A percentile compares a stretch with the other conserved stretches of the same genome.
phyloP scores from a whole-genome alignment of 1,140 invertebrate genomes.

The Stegodyphus mimosarum region DNA sequence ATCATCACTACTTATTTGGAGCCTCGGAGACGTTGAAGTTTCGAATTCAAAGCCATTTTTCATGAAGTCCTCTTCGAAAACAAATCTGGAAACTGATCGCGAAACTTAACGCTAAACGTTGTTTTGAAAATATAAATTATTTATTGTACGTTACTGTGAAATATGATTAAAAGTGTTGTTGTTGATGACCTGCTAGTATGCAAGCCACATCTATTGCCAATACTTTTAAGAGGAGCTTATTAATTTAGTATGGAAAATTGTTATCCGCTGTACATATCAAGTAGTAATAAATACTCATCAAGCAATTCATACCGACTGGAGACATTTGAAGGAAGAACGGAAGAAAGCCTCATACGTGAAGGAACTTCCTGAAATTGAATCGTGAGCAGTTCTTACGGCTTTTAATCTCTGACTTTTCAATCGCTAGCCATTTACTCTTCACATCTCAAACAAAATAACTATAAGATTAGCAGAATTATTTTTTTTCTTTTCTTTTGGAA shows the following conservation, averaged over 20 bases:
- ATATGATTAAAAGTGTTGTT: slow-evolving; percentile 37
- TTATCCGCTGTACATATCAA: slow-evolving; percentile 59
- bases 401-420: no score
- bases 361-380: no score
- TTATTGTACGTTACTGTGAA: slow-evolving; percentile 24
- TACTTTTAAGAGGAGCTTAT: slow-evolving; percentile 60
- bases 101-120: slow-evolving; percentile 24
- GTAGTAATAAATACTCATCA: slow-evolving; percentile 2
- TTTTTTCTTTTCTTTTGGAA: no score
- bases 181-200: background rate
- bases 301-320: no score
- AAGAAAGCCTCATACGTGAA: no score
- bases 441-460: no score
- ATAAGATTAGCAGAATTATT: no score
- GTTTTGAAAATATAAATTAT: background rate
- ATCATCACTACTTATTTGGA: no score
- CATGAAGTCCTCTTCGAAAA: background rate
- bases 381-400: no score
- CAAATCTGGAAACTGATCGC: slow-evolving; percentile 42
- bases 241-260: slow-evolving; percentile 46
- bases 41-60: background rate
- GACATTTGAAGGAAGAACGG: no score
- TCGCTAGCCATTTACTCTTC: no score
- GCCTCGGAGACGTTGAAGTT: background rate
- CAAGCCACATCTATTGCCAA: slow-evolving; percentile 47